These are phyloP conservation scores for Acanthurus lineatus DNA, from an alignment of 2,797 vertebrate species.

Conservation along the genomic window DNA sequence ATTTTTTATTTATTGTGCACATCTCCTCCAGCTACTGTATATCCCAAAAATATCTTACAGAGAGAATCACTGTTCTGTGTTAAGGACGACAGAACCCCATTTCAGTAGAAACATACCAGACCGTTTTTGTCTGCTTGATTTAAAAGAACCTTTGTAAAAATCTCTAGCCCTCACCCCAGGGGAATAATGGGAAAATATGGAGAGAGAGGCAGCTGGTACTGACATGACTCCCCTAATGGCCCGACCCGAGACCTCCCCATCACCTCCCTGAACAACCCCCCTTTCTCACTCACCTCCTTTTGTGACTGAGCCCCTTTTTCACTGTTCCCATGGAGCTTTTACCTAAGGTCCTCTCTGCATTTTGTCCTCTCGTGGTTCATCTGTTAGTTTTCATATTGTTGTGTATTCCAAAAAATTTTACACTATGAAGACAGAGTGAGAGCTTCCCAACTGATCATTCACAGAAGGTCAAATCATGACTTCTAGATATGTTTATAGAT, in stretches of 20 bases:
- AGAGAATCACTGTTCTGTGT: background rate
- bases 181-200: constrained; percentile 59
- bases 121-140: constrained; percentile 35
- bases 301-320: background rate
- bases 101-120: constrained; percentile 22
- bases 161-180: constrained; percentile 34
- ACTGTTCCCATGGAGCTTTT: constrained; percentile 15
- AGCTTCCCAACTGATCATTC: background rate
- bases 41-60: background rate
- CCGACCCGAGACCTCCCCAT: constrained; percentile 39
- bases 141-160: constrained; percentile 45
- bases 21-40: background rate
- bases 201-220: constrained; percentile 58
- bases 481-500: too few relatives aligned
- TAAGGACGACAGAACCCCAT: background rate
- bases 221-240: constrained; percentile 52
- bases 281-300: constrained; percentile 12
- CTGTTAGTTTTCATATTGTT: background rate
- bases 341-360: background rate
- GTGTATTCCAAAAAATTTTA: background rate
- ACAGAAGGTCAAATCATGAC: background rate
- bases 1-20: background rate
- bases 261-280: constrained; percentile 20
- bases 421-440: background rate
- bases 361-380: background rate